Percentiles rank a stretch among this genome's conserved stretches.
These are phyloP conservation scores for Nemoura dubitans DNA, from an alignment of 2,888 invertebrate species.

Conservation along the genomic window DNA sequence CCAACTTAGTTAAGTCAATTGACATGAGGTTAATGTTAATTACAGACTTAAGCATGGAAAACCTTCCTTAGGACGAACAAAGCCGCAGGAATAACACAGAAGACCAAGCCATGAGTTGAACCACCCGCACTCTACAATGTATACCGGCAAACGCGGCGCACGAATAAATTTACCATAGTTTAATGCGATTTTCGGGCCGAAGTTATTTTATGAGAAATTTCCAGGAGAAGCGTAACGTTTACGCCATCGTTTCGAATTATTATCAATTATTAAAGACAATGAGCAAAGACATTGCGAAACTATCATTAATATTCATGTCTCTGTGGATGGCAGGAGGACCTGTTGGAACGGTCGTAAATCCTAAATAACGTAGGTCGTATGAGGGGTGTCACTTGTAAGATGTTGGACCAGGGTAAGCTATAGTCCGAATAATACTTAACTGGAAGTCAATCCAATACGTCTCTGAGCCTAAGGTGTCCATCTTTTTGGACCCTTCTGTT, in stretches of 20 bases:
- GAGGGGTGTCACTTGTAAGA: too few species aligned
- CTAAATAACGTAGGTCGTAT: neutral
- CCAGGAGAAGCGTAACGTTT: neutral
- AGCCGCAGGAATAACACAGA: neutral
- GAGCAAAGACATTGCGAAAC: slow-evolving; percentile 7
- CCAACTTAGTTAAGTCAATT: neutral
- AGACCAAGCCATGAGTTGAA: neutral
- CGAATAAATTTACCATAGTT: neutral
- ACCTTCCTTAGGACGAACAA: neutral
- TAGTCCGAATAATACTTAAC: too few species aligned
- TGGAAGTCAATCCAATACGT: too few species aligned
- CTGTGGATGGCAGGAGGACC: neutral
- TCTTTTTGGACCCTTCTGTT: neutral
- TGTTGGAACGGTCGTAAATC: neutral
- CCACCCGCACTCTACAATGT: neutral
- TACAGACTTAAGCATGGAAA: neutral
- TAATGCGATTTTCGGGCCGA: neutral
- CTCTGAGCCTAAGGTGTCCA: neutral
- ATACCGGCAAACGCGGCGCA: neutral
- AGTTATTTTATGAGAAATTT: neutral
- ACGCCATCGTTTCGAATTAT: slow-evolving; percentile 1
- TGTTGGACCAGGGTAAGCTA: too few species aligned
- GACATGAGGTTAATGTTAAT: slow-evolving; percentile 27
- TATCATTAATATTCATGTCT: neutral
- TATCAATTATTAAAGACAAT: slow-evolving; percentile 12